Percentiles rank a stretch among this genome's conserved stretches.
Conservation (phyloP, 64 coral and sea anemone genomes). For the Actinia tenebrosa region DNA sequence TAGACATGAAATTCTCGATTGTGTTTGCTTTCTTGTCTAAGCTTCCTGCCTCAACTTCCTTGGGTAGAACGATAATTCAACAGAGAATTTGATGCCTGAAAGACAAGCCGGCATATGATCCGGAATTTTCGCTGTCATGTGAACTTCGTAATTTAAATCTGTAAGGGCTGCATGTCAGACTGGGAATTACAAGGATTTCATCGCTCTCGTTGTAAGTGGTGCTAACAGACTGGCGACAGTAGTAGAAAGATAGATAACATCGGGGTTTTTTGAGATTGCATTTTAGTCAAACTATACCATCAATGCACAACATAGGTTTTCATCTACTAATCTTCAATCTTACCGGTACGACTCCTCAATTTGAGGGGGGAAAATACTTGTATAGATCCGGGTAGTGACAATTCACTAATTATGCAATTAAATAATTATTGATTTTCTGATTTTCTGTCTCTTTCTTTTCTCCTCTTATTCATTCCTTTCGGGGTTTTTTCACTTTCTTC, state of each 20-base stretch:
- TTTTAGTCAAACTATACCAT: background rate
- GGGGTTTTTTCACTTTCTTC: too few relatives aligned
- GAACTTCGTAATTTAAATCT: background rate
- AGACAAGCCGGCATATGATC: background rate
- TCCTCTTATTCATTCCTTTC: too few relatives aligned
- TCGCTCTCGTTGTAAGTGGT: background rate
- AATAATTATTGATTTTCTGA: too few relatives aligned
- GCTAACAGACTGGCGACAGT: background rate
- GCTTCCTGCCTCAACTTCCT: slow-evolving; percentile 1
- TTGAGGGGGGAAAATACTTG: too few relatives aligned
- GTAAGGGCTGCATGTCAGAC: background rate
- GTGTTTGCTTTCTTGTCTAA: background rate
- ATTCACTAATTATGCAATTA: too few relatives aligned
- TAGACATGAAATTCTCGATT: background rate
- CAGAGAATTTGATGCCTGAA: background rate
- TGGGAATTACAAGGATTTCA: background rate
- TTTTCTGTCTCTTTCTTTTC: too few relatives aligned
- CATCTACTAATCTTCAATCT: background rate
- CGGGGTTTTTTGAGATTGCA: background rate
- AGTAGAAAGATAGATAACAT: background rate
- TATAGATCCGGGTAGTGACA: too few relatives aligned
- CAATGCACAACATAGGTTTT: background rate
- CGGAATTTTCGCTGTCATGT: background rate
- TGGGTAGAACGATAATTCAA: background rate
- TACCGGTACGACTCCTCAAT: background rate